phyloP scores from a whole-genome alignment of 2,113 vertebrate species.

The Piprites chloris region DNA sequence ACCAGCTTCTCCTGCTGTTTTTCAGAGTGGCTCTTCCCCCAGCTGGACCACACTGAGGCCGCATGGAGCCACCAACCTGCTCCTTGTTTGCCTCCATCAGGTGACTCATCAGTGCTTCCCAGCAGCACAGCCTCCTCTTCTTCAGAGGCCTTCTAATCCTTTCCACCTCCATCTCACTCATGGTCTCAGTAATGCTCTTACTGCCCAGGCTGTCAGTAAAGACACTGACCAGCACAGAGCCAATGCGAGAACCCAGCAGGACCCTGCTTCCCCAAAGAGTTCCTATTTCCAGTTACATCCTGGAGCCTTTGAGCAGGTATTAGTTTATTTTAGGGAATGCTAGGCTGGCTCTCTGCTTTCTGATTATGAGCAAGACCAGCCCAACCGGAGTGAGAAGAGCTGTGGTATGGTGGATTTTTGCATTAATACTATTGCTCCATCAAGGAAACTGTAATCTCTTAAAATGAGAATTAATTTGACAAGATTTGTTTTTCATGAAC shows the following conservation, averaged over 20 bases:
- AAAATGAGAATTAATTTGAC: not conserved
- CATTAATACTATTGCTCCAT: not conserved
- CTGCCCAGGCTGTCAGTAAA: not conserved
- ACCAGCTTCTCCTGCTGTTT: not conserved
- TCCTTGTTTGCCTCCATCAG: not conserved
- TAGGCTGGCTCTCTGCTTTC: not conserved
- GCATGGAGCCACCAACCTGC: not conserved
- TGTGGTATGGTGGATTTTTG: accelerated
- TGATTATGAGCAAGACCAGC: not conserved
- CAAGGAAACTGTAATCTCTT: not conserved
- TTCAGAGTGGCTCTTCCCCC: not conserved
- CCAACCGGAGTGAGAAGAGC: not conserved
- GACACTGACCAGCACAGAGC: not conserved
- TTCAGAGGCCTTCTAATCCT: not conserved
- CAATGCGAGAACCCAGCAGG: accelerated
- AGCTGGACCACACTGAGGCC: not conserved
- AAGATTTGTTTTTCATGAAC: not conserved
- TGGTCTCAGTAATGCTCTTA: not conserved
- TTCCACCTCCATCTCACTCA: not conserved
- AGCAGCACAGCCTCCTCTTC: not conserved
- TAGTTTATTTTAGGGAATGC: not conserved
- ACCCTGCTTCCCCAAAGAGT: not conserved
- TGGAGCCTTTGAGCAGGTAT: not conserved
- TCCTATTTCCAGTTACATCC: not conserved
- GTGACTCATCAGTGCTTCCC: not conserved